Percentiles rank a stretch among this genome's conserved stretches.
phyloP scores from a whole-genome alignment of 2,888 invertebrate species.

The Mimas tiliae region DNA sequence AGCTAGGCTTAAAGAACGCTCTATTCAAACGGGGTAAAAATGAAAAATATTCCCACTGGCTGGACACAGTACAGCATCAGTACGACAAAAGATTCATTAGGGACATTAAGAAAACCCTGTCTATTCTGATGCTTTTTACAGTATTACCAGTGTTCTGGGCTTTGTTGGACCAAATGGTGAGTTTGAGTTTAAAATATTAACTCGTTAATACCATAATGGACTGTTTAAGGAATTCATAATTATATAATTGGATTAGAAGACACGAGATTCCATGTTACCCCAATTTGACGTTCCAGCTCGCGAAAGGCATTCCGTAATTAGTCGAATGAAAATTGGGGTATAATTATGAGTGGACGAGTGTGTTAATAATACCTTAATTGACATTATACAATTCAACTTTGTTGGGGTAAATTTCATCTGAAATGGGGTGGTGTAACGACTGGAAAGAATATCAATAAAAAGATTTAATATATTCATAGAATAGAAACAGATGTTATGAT shows the following conservation, averaged over 20 bases:
- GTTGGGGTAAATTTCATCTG: neutral
- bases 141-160: constrained; percentile 98
- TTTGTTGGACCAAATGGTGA: constrained; percentile 94
- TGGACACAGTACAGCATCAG: constrained; percentile 92
- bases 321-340: constrained; percentile 14
- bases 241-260: constrained; percentile 6
- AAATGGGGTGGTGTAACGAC: neutral
- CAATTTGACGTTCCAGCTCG: neutral
- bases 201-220: neutral
- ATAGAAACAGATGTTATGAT: no score
- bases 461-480: no score
- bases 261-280: neutral
- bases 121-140: constrained; percentile 91
- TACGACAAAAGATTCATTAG: constrained; percentile 88
- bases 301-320: neutral
- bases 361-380: neutral
- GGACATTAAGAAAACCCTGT: constrained; percentile 91
- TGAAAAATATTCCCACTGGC: constrained; percentile 90
- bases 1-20: constrained; percentile 80
- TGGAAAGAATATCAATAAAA: no score
- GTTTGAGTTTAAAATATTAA: constrained; percentile 30
- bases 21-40: constrained; percentile 49
- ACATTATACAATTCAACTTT: neutral
- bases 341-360: constrained; percentile 1
- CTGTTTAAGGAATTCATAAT: constrained; percentile 8